Percentiles rank a stretch among this genome's conserved stretches.
Evolutionary conservation across 2,113 vertebrate species (phyloP).

Genomic region (Mastomys coucha): DNA sequence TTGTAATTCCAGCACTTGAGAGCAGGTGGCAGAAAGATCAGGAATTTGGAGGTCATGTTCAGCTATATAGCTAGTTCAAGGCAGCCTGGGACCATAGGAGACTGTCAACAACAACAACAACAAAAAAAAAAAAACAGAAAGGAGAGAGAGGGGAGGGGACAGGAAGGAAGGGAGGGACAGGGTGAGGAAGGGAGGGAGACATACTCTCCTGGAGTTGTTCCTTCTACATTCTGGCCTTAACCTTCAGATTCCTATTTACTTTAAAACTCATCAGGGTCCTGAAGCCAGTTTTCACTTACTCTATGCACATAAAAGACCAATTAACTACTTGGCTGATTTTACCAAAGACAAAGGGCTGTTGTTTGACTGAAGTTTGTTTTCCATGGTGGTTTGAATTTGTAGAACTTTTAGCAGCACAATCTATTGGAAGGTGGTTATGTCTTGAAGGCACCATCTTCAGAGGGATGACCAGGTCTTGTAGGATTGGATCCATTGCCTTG

Average conservation of each 20-base stretch:
- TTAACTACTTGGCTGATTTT: background rate
- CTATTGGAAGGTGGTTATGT: background rate
- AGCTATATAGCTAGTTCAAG: background rate
- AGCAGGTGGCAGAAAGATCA: background rate
- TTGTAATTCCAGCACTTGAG: background rate
- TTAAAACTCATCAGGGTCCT: slow-evolving; percentile 21
- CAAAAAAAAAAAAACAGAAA: background rate
- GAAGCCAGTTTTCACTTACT: background rate
- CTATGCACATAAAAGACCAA: background rate
- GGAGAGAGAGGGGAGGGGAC: too few relatives aligned
- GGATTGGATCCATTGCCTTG: background rate
- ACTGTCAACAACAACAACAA: background rate
- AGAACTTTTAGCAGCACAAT: background rate
- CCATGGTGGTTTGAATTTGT: background rate
- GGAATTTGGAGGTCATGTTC: background rate
- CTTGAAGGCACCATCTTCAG: background rate
- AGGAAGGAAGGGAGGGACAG: background rate
- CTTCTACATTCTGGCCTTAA: background rate
- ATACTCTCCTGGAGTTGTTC: background rate
- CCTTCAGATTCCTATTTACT: background rate
- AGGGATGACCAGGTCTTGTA: background rate
- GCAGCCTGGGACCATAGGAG: background rate
- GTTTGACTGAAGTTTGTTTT: background rate
- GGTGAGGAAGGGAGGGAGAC: too few relatives aligned
- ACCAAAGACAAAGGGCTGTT: background rate